These are phyloP conservation scores for Camponotus fellah DNA, from an alignment of 2,888 invertebrate species.

Conservation along the genomic window DNA sequence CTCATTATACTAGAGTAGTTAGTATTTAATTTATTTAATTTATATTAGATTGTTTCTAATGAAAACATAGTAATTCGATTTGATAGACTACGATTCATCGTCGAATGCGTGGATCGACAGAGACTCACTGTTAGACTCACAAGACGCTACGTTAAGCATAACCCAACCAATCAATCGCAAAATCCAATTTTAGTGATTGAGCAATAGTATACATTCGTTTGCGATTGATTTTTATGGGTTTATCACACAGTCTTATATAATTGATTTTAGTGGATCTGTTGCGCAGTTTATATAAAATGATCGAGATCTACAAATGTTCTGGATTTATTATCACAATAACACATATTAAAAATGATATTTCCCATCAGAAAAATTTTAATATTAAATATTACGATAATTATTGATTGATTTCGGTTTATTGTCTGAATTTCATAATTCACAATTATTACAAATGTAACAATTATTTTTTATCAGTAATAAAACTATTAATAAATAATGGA, in stretches of 20 bases:
- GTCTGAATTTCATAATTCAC: neutral
- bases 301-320: neutral
- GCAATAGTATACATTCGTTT: slow-evolving; percentile 72
- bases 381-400: slow-evolving; percentile 1
- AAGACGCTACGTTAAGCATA: slow-evolving; percentile 74
- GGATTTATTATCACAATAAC: slow-evolving; percentile 22
- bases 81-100: slow-evolving; percentile 57
- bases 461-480: neutral
- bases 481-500: slow-evolving; percentile 22
- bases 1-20: neutral
- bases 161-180: slow-evolving; percentile 76
- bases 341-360: neutral
- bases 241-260: slow-evolving; percentile 71
- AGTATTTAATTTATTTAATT: neutral
- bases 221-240: slow-evolving; percentile 67
- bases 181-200: slow-evolving; percentile 73
- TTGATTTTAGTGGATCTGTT: slow-evolving; percentile 67
- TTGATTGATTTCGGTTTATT: neutral
- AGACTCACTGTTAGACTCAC: slow-evolving; percentile 66
- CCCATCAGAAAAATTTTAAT: slow-evolving; percentile 7
- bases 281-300: slow-evolving; percentile 16
- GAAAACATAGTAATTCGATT: slow-evolving; percentile 10
- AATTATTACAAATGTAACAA: neutral
- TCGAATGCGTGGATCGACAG: slow-evolving; percentile 65
- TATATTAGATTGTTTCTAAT: neutral